Evolutionary conservation across 2,888 invertebrate genomes (phyloP), one percentile per base, ranked within the genome.

Genomic region (Macroteleia sp.): DNA sequence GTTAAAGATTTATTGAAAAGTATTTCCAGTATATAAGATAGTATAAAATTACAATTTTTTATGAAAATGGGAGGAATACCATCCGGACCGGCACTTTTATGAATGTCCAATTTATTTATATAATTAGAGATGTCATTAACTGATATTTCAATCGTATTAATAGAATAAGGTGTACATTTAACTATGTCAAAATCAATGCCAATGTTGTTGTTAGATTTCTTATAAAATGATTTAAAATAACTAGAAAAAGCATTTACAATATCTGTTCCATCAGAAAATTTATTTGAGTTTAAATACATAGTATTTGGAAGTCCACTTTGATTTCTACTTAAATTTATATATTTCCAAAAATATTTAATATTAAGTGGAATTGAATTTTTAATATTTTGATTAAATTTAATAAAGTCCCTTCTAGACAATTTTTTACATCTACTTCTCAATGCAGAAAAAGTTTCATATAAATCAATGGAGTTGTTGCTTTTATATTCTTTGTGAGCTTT

Each of bases 1-100:
- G 3, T 3, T 5, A 59, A 28, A 3, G 59, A 42, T 32, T 42
- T 19, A 17, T 44, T 30, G 34, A 59, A 59, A 14, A 59, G 10
- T 5, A 32, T 32, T 28, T 25, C 3, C 6, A 57, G 19, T 14
- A 46, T 46, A 2, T 14, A 10, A 28, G 46, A 46, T 3, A 46
- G 9, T 1, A 46, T 46, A 16, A 1, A 46, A 6, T 14, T 46
- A n/a, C 50, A 50, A 12, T 32, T 50, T 9, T n/a, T 19, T 6
- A 50, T 8, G 1, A 50, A 2, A 16, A 50, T 17, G 1, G 50
- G 16, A 17, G 50, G 50, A 19, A 50, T 50, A 5, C 32, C 50
- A 32, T 50, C 50, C 10, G 50, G 32, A 1, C 50, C 50, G 1
- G 32, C 1, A 6, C 30, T 12, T 19, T 50, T 50, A n/a, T 32